Evolutionary conservation across 1,140 invertebrate species (phyloP), one percentile per base, ranked within the genome.

Genomic region (Drosophila teissieri): DNA sequence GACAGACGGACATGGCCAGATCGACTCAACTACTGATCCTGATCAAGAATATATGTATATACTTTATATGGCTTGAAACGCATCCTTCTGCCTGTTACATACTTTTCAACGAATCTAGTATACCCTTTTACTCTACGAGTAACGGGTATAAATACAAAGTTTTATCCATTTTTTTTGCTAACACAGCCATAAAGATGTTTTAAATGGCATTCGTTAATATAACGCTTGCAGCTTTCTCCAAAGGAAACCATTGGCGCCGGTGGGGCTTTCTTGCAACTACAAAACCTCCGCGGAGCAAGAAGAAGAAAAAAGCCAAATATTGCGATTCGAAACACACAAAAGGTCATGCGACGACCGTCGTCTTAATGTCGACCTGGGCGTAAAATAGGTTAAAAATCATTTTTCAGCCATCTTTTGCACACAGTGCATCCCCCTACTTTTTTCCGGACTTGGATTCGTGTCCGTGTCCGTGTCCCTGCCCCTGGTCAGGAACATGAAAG

Each of bases 281-380:
- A 31, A 19, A 34, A 19, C 17, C 31, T 22, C 8, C 31, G 17
- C n/a, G 8, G 3, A 12, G 22, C 42, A 40, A 31, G 57, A 15
- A 36, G 42, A 45, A 31, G 24, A 12, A 14, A 48, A 57, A 39
- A 49, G 48, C 15, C 22, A 15, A 27, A 56, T 37, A 70, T 40
- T 56, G 64, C 68, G 42, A 70, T 70, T 12, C 24, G 15, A 64
- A 56, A 69, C 73, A 84, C 68, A 73, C 46, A 72, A 90, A 89
- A 89, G 84, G 84, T 89, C 84, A 89, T 72, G 80, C 80, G 62
- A 80, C 78, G 85, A 89, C 84, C 84, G 80, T 80, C 84, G 80
- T 76, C 69, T 72, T 84, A 80, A 80, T 84, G 84, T 74, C 80
- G 84, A 80, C 85, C 75, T 74, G 73, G 68, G 58, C 62, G 54